These are phyloP conservation scores for Catagonus wagneri DNA, from an alignment of 2,113 vertebrate genomes.

Conservation along the genomic window DNA sequence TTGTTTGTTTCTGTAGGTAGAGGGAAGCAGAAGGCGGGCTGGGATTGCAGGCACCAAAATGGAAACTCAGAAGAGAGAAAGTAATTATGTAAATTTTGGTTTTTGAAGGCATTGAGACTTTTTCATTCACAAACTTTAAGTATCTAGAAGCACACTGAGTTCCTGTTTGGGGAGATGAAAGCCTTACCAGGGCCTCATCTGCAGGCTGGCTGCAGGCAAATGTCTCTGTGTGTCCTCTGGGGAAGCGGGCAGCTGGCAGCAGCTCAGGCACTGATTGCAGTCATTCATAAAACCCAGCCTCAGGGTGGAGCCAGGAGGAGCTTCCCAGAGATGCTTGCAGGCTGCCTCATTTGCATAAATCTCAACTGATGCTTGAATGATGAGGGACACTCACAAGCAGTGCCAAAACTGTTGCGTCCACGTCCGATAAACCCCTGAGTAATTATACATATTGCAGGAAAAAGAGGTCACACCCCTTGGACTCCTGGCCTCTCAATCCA, in stretches of 20 bases:
- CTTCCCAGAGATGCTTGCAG: slow-evolving; percentile 78
- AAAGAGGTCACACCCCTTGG: slow-evolving; percentile 49
- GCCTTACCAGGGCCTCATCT: slow-evolving; percentile 83
- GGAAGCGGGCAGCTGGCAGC: slow-evolving; percentile 89
- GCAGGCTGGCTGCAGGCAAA: slow-evolving; percentile 79
- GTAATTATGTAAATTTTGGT: slow-evolving; percentile 80
- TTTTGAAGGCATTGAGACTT: slow-evolving; percentile 84
- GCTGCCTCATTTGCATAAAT: slow-evolving; percentile 84
- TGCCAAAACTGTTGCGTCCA: slow-evolving; percentile 73
- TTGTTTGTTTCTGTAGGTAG: slow-evolving; percentile 17
- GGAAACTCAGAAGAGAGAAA: slow-evolving; percentile 81
- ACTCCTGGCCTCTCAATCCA: slow-evolving; percentile 9
- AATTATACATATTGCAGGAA: slow-evolving; percentile 67
- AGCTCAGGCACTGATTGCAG: slow-evolving; percentile 88
- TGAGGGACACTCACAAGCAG: slow-evolving; percentile 66
- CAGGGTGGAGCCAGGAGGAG: slow-evolving; percentile 83
- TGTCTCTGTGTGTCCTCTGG: slow-evolving; percentile 79
- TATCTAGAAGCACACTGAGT: slow-evolving; percentile 85
- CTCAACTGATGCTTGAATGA: slow-evolving; percentile 76
- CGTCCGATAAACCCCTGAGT: slow-evolving; percentile 77
- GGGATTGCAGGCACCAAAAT: slow-evolving; percentile 66
- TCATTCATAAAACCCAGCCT: slow-evolving; percentile 89
- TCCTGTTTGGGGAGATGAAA: slow-evolving; percentile 84
- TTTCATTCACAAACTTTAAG: slow-evolving; percentile 84
- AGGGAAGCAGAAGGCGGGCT: neutral